These are phyloP conservation scores for Netelia fuscicornis DNA, from an alignment of 2,888 invertebrate species.

Conservation along the genomic window DNA sequence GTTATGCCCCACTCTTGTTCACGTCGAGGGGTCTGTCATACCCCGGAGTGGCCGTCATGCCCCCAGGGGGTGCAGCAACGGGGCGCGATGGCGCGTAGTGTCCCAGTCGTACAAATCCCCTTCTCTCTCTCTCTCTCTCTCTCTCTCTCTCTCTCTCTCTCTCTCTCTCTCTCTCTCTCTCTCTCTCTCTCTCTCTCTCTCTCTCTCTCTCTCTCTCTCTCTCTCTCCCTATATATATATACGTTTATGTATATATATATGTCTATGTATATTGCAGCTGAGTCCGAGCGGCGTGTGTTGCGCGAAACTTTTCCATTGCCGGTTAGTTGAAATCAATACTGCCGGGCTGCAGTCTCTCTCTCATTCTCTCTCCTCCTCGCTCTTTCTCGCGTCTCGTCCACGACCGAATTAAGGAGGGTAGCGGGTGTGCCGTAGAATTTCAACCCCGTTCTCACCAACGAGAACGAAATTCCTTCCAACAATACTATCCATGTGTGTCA, in stretches of 20 bases:
- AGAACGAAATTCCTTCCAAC: conserved; percentile 17
- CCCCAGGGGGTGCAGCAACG: background rate
- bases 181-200: too few relatives aligned
- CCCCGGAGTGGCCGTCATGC: too few relatives aligned
- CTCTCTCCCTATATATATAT: background rate
- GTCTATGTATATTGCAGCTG: conserved; percentile 53
- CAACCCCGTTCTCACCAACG: conserved; percentile 3
- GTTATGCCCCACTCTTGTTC: background rate
- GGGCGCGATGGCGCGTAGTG: background rate
- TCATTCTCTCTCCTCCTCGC: conserved; percentile 30
- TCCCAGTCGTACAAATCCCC: background rate
- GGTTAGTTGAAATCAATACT: conserved; percentile 71
- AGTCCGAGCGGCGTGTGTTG: conserved; percentile 50
- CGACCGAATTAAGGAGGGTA: conserved; percentile 66
- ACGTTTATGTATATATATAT: background rate
- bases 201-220: too few relatives aligned
- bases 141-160: too few relatives aligned
- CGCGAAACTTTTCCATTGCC: conserved; percentile 67
- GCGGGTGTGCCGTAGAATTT: conserved; percentile 49
- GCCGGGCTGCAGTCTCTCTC: conserved; percentile 58
- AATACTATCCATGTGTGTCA: background rate
- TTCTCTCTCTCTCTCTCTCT: too few relatives aligned
- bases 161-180: too few relatives aligned
- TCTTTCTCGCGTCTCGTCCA: conserved; percentile 42
- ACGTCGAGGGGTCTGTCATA: background rate